These are phyloP conservation scores for Nebria brevicollis DNA, from an alignment of 2,888 invertebrate species.

Conservation along the genomic window DNA sequence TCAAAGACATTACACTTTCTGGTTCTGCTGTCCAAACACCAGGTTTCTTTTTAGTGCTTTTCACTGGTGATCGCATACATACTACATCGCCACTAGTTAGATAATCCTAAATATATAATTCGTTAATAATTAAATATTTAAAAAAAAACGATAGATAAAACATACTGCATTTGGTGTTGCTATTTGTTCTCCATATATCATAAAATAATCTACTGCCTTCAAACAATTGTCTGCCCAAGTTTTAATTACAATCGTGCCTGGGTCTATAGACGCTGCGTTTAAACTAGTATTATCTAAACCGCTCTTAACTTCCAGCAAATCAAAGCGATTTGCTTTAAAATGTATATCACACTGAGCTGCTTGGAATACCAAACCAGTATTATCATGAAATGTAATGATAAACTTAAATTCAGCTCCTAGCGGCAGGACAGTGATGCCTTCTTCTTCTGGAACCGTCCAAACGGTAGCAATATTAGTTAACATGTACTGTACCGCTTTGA, in stretches of 20 bases:
- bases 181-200: conserved; percentile 60
- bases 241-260: conserved; percentile 66
- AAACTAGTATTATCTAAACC: conserved; percentile 65
- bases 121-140: neutral
- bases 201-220: conserved; percentile 61
- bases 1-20: conserved; percentile 56
- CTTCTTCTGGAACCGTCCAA: conserved; percentile 56
- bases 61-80: conserved; percentile 66
- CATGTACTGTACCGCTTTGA: conserved; percentile 64
- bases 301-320: conserved; percentile 59
- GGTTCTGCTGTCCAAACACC: conserved; percentile 62
- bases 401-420: conserved; percentile 66
- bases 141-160: conserved; percentile 22
- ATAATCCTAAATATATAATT: conserved; percentile 54
- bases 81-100: conserved; percentile 67
- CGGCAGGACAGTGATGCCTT: conserved; percentile 59
- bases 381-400: conserved; percentile 66
- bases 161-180: conserved; percentile 59
- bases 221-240: conserved; percentile 62
- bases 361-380: conserved; percentile 66
- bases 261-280: conserved; percentile 62
- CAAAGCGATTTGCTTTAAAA: conserved; percentile 64
- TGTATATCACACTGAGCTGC: conserved; percentile 64
- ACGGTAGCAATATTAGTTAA: conserved; percentile 58
- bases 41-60: conserved; percentile 55